phyloP scores from a whole-genome alignment of 1,140 invertebrate genomes.

The Drosophila nigromelanica region DNA sequence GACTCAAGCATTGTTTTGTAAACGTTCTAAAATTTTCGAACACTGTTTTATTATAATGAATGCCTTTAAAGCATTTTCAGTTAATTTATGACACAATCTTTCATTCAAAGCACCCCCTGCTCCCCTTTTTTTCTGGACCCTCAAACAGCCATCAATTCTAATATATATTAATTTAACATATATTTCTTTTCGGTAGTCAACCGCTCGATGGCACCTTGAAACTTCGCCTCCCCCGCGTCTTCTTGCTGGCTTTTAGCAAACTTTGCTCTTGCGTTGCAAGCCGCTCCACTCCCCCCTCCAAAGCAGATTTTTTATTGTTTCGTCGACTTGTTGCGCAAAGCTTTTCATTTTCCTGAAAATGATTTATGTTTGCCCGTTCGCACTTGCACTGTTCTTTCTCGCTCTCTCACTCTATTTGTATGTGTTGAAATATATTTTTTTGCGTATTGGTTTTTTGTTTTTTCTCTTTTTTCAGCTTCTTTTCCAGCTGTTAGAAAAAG shows the following conservation, averaged over 20 bases:
- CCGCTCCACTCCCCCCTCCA: neutral
- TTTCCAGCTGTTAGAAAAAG: conserved; percentile 43
- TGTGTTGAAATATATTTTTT: conserved; percentile 47
- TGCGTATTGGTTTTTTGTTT: conserved; percentile 66
- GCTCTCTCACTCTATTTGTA: conserved; percentile 23
- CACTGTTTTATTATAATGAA: conserved; percentile 16
- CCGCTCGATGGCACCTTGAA: conserved; percentile 46
- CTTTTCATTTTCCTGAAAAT: conserved; percentile 77
- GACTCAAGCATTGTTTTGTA: neutral
- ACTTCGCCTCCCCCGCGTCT: conserved; percentile 8
- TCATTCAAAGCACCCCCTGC: conserved; percentile 9
- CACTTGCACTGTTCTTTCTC: conserved; percentile 42
- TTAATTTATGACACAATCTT: conserved; percentile 19
- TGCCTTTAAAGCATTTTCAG: conserved; percentile 1
- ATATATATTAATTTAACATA: conserved; percentile 66
- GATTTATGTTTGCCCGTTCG: conserved; percentile 68
- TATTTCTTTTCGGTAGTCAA: conserved; percentile 75
- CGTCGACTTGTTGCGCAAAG: conserved; percentile 76
- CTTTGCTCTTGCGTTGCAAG: neutral
- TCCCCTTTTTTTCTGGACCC: conserved; percentile 14
- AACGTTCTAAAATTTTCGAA: neutral
- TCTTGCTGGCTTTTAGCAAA: neutral
- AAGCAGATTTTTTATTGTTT: conserved; percentile 73
- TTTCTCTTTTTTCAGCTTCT: conserved; percentile 23
- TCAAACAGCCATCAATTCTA: conserved; percentile 70